phyloP scores from a whole-genome alignment of 2,888 invertebrate species.

The Ophion costatus region DNA sequence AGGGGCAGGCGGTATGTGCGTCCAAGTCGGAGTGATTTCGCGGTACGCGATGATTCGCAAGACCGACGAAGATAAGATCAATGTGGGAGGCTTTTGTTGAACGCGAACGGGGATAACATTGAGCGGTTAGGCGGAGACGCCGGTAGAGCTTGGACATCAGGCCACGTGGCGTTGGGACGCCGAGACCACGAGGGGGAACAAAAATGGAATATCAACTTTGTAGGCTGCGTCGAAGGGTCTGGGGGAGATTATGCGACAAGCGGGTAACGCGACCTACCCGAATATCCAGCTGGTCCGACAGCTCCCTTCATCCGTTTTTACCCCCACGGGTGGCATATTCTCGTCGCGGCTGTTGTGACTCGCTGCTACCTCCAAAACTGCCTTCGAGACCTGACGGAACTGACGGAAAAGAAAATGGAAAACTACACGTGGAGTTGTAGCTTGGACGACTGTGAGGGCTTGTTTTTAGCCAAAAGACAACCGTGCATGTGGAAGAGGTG shows the following conservation, averaged over 20 bases:
- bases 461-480: background rate
- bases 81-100: slow-evolving; percentile 10
- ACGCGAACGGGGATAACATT: slow-evolving; percentile 5
- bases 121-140: background rate
- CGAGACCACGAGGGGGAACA: background rate
- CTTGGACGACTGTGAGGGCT: slow-evolving; percentile 14
- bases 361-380: slow-evolving; percentile 24
- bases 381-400: too few species aligned
- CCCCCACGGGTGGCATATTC: slow-evolving; percentile 30
- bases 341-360: slow-evolving; percentile 59
- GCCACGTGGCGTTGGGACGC: background rate
- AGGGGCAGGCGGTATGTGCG: background rate
- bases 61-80: slow-evolving; percentile 25
- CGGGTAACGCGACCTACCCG: slow-evolving; percentile 50
- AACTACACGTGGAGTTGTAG: background rate
- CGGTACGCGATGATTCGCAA: background rate
- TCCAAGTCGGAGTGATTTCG: slow-evolving; percentile 22
- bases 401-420: slow-evolving; percentile 10
- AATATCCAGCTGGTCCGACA: slow-evolving; percentile 37
- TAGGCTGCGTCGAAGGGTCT: slow-evolving; percentile 26
- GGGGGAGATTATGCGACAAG: background rate
- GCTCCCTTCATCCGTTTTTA: slow-evolving; percentile 16
- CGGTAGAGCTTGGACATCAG: background rate
- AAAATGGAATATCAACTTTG: slow-evolving; percentile 40
- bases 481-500: slow-evolving; percentile 35